A percentile compares a stretch with the other conserved stretches of the same genome.
phyloP scores from a whole-genome alignment of 2,797 vertebrate genomes.

The Aplochiton taeniatus region DNA sequence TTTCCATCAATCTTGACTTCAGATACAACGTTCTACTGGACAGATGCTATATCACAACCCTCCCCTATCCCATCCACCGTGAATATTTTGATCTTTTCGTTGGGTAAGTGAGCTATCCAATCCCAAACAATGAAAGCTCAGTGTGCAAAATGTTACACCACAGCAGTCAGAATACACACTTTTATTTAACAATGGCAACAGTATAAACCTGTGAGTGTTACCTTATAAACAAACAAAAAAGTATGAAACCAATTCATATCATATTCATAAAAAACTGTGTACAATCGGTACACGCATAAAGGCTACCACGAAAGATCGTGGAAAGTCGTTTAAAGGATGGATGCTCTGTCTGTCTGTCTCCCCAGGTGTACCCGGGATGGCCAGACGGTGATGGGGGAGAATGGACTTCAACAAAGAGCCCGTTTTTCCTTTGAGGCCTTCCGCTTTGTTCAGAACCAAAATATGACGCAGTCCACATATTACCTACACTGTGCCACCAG shows the following conservation, averaged over 20 bases:
- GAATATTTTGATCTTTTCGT: slow-evolving; percentile 69
- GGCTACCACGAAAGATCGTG: no score
- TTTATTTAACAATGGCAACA: no score
- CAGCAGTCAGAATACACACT: no score
- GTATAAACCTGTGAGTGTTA: no score
- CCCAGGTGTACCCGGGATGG: slow-evolving; percentile 63
- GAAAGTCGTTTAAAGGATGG: not conserved
- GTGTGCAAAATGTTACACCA: no score
- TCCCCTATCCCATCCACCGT: slow-evolving; percentile 46
- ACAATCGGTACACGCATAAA: no score
- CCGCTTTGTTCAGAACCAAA: slow-evolving; percentile 58
- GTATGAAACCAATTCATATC: no score
- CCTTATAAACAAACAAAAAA: no score
- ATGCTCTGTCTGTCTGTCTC: not conserved
- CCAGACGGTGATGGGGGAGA: slow-evolving; percentile 64
- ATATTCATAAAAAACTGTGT: no score
- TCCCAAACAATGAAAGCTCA: not conserved
- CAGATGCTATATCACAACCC: slow-evolving; percentile 68
- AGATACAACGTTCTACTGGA: slow-evolving; percentile 75
- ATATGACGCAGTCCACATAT: slow-evolving; percentile 57
- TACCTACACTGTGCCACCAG: slow-evolving; percentile 73
- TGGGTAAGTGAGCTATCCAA: slow-evolving; percentile 61
- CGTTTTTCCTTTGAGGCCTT: slow-evolving; percentile 76
- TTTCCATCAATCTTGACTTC: slow-evolving; percentile 6
- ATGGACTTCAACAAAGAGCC: slow-evolving; percentile 64